phyloP scores from a whole-genome alignment of 2,797 vertebrate species.

The Cetoscarus ocellatus region DNA sequence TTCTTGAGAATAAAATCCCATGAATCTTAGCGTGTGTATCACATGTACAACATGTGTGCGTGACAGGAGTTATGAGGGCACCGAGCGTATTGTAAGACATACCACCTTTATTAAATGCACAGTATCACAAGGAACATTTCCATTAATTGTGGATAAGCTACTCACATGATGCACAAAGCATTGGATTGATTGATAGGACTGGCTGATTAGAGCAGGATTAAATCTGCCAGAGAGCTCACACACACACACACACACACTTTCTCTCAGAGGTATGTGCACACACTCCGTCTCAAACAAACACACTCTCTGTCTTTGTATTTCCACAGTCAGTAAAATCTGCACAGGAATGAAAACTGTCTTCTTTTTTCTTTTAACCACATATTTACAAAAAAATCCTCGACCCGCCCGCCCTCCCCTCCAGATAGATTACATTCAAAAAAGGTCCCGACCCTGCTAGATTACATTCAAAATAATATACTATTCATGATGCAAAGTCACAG shows the following conservation, averaged over 20 bases:
- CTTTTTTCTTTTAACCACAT: conserved; percentile 70
- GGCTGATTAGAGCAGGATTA: conserved; percentile 89
- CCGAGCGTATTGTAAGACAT: conserved; percentile 86
- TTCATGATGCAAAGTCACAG: conserved; percentile 93
- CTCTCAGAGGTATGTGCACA: conserved; percentile 47
- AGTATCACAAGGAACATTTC: conserved; percentile 98
- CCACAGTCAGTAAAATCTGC: conserved; percentile 77
- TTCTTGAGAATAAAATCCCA: too few relatives aligned
- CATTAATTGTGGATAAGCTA: conserved; percentile 97
- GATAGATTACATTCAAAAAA: conserved; percentile 82
- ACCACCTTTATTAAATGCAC: conserved; percentile 98
- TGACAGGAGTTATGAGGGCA: not conserved
- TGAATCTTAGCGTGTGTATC: too few relatives aligned
- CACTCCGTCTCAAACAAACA: conserved; percentile 38
- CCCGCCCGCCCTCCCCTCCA: conserved; percentile 14
- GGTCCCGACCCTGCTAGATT: conserved; percentile 76
- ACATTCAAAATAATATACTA: conserved; percentile 88
- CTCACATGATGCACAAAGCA: conserved; percentile 95
- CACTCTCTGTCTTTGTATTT: conserved; percentile 58
- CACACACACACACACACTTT: conserved; percentile 35
- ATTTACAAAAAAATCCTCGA: conserved; percentile 78
- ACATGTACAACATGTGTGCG: too few relatives aligned
- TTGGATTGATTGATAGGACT: conserved; percentile 90
- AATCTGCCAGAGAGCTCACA: conserved; percentile 79
- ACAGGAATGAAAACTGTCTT: conserved; percentile 76